A percentile compares a stretch with the other conserved stretches of the same genome.
These are phyloP conservation scores for Percopsis transmontana DNA, from an alignment of 2,113 vertebrate genomes.

Conservation along the genomic window DNA sequence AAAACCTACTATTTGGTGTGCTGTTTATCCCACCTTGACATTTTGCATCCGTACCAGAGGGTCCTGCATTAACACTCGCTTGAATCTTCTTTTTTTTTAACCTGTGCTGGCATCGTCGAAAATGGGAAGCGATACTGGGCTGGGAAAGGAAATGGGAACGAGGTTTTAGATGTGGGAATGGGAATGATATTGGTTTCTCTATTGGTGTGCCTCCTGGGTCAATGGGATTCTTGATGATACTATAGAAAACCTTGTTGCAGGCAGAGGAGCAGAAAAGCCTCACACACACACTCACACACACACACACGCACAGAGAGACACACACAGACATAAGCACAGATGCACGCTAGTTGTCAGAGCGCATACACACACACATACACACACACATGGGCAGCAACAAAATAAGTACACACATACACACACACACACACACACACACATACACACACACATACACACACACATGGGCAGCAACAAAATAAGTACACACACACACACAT, in stretches of 20 bases:
- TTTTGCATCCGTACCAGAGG: conserved; percentile 65
- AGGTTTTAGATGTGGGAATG: conserved; percentile 55
- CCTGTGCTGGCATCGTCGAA: conserved; percentile 74
- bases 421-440: background rate
- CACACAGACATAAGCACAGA: conserved; percentile 9
- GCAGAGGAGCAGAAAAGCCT: conserved; percentile 54
- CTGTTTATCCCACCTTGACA: conserved; percentile 80
- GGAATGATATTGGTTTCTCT: conserved; percentile 77
- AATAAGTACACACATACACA: conserved; percentile 14
- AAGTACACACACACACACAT: conserved; percentile 10
- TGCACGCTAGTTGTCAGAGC: background rate
- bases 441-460: conserved; percentile 6
- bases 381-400: conserved; percentile 9
- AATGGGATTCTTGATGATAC: conserved; percentile 66
- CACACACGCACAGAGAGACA: conserved; percentile 25
- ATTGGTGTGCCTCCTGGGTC: conserved; percentile 75
- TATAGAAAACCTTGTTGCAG: conserved; percentile 65
- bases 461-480: no score
- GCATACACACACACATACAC: conserved; percentile 23
- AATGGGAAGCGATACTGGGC: conserved; percentile 57
- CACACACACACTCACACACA: conserved; percentile 46
- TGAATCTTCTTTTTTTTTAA: conserved; percentile 62
- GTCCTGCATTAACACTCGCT: conserved; percentile 75
- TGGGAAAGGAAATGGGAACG: conserved; percentile 61
- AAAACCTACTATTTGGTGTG: conserved; percentile 77